Evolutionary conservation across 2,797 vertebrate genomes (phyloP).

Genomic region (Catostomus latipinnis): DNA sequence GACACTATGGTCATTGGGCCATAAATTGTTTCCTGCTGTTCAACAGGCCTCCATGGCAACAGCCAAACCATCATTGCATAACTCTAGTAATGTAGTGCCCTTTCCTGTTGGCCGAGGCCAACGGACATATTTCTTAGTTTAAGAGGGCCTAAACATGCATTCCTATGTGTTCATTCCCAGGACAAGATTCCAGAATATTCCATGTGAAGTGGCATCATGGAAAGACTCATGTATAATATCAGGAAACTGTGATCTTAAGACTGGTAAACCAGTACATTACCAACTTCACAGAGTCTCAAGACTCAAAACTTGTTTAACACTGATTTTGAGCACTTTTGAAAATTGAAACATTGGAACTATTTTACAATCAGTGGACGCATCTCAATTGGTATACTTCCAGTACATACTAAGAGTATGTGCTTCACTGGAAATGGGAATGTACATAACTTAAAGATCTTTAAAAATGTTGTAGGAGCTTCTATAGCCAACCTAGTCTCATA

Average conservation of each 20-base stretch:
- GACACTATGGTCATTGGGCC: background rate
- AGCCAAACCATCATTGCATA: background rate
- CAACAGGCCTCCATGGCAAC: background rate
- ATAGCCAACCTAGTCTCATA: too few species aligned
- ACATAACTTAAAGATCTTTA: too few species aligned
- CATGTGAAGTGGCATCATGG: background rate
- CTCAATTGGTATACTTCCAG: too few species aligned
- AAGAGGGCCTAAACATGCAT: background rate
- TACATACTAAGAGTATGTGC: too few species aligned
- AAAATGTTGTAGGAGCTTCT: too few species aligned
- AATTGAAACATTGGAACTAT: too few species aligned
- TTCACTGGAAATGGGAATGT: too few species aligned
- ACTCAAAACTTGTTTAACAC: background rate
- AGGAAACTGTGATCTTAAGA: too few species aligned
- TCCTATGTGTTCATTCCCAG: background rate
- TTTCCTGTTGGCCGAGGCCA: background rate
- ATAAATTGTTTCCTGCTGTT: constrained; percentile 6
- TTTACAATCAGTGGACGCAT: too few species aligned
- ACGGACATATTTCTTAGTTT: background rate
- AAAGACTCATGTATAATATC: too few species aligned
- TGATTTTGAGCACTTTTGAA: too few species aligned
- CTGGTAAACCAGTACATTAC: too few species aligned
- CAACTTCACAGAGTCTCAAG: background rate
- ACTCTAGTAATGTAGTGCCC: background rate
- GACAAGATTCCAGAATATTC: background rate